Conservation (phyloP, 2,888 invertebrate genomes). For the Troilus luridus region DNA sequence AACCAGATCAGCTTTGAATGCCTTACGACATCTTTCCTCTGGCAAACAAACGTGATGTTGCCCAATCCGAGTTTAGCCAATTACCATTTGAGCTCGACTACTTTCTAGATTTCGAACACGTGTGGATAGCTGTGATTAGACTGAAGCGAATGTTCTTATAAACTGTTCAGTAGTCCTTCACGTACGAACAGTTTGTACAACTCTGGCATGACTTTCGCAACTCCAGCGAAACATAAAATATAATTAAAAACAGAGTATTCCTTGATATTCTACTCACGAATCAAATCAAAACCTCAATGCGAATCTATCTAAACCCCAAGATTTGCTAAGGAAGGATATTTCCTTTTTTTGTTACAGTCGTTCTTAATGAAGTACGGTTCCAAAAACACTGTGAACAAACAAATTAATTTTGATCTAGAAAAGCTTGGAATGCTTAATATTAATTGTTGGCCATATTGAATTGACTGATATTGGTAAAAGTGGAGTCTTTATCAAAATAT, state of each 20-base stretch:
- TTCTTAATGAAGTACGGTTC: no score
- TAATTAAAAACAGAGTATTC: background rate
- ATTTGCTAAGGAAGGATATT: no score
- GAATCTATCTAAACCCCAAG: no score
- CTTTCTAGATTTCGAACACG: slow-evolving; percentile 15
- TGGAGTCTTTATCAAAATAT: no score
- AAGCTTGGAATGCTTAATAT: no score
- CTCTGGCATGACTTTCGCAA: background rate
- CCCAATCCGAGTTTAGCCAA: slow-evolving; percentile 31
- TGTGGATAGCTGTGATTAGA: slow-evolving; percentile 15
- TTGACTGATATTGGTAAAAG: no score
- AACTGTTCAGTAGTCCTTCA: background rate
- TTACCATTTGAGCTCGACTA: slow-evolving; percentile 22
- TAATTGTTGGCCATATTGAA: no score
- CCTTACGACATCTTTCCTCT: background rate
- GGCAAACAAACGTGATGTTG: slow-evolving; percentile 40
- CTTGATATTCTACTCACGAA: background rate
- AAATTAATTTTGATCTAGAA: no score
- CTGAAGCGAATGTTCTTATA: background rate
- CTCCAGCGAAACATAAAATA: background rate
- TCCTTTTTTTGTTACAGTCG: no score
- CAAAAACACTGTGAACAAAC: no score
- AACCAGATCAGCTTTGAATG: slow-evolving; percentile 35
- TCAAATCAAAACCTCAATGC: no score
- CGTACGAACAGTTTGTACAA: background rate